Evolutionary conservation across 2,797 vertebrate genomes (phyloP), one percentile per base, ranked within the genome.

Genomic region (Euphonia xanthogaster): DNA sequence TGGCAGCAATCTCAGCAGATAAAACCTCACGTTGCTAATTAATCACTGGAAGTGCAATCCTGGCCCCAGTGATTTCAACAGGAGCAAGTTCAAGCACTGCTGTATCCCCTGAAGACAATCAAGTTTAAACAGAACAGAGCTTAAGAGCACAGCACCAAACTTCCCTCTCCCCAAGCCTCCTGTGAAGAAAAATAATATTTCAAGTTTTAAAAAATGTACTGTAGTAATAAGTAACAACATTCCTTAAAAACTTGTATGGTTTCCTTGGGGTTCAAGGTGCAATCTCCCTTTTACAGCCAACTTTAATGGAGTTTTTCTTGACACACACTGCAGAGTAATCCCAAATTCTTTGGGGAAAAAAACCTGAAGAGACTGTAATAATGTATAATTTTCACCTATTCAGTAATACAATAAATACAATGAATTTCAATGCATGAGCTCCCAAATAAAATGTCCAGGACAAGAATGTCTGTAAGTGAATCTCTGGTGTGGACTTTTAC

Each of bases 11-110:
- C 45, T 87, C 63, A 40, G 63, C 55, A 96, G 92, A 77, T 85
- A 83, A 95, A 91, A 67, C 35, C 61, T 60, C 24, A 39, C 1
- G 22, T 11, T 84, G 73, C 71, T 91, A 82, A 94, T 95, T 87
- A 67, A 92, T 89, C 90, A 78, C 74, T 50, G 14, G 0, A 63
- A 86, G 78, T 40, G 74, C 60, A 91, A 1, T 51, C 42, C 79
- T 44, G 47, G 79, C 76, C 87, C 54, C 62, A 6, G 68, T 14
- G 50, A 39, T 80, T 91, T 51, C 93, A 86, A 74, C 85, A 65
- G 92, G 65, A 94, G 92, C 89, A 86, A 89, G 88, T 93, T 96
- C 65, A 83, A 96, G 96, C 94, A 83, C 67, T 8, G 13, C 5
- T 65, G 33, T 6, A 88, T 90, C 91, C 96, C 94, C 91, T 67